These are phyloP conservation scores for Tetrax tetrax DNA, from an alignment of 2,113 vertebrate species.

Conservation along the genomic window DNA sequence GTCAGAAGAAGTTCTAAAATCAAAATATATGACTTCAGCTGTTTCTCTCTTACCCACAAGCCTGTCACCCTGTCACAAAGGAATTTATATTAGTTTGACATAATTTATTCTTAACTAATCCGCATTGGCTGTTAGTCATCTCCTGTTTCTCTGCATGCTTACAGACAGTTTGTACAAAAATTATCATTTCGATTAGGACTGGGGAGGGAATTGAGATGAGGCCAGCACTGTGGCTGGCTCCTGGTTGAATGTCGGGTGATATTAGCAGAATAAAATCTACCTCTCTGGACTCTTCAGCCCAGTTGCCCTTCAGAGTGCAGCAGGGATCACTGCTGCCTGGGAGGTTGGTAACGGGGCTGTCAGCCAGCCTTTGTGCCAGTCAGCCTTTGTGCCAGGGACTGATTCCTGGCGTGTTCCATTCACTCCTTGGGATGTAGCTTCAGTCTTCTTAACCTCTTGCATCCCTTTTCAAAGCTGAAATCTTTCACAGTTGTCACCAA, in stretches of 20 bases:
- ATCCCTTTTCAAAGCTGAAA: background rate
- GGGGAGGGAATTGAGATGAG: background rate
- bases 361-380: background rate
- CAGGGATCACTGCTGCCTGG: background rate
- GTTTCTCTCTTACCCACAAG: background rate
- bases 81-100: conserved; percentile 4
- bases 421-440: background rate
- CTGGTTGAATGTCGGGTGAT: background rate
- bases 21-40: conserved; percentile 20
- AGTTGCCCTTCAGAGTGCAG: background rate
- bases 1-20: background rate
- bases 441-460: background rate
- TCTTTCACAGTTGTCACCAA: background rate
- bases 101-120: conserved; percentile 47
- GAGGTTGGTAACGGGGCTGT: background rate
- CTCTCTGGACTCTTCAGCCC: background rate
- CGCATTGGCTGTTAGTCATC: background rate
- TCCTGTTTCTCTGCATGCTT: background rate
- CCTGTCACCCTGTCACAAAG: background rate
- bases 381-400: background rate
- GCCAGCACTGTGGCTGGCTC: background rate
- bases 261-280: background rate
- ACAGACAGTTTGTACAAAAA: background rate
- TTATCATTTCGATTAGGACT: background rate
- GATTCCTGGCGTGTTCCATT: background rate